Evolutionary conservation across 2,113 vertebrate genomes (phyloP).

Genomic region (Xyliphius kryptos): DNA sequence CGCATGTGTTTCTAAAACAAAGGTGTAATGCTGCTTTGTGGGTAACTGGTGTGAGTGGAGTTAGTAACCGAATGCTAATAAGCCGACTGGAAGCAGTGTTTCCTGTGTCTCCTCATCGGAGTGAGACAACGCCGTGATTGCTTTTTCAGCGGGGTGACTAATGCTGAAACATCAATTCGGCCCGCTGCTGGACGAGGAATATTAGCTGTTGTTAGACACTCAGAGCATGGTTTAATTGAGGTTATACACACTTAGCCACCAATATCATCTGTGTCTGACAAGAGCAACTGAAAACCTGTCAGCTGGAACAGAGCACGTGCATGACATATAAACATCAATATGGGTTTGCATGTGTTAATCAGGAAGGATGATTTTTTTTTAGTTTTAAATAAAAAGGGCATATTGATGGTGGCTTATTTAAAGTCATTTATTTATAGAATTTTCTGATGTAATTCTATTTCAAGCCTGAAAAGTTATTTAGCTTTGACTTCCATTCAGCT

Average conservation of each 20-base stretch:
- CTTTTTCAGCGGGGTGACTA: slow-evolving; percentile 61
- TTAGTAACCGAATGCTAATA: slow-evolving; percentile 44
- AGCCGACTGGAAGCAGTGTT: slow-evolving; percentile 37
- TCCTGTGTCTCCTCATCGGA: slow-evolving; percentile 42
- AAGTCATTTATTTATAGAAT: too few relatives aligned
- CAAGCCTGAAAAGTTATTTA: too few relatives aligned
- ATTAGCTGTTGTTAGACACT: slow-evolving; percentile 72
- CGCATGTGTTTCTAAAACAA: too few relatives aligned
- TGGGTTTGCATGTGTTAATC: too few relatives aligned
- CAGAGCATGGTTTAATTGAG: slow-evolving; percentile 67
- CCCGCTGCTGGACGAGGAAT: slow-evolving; percentile 60
- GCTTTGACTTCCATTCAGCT: too few relatives aligned
- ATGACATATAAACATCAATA: too few relatives aligned
- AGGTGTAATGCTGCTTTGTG: too few relatives aligned
- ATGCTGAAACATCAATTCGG: slow-evolving; percentile 67
- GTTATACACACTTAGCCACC: slow-evolving; percentile 63
- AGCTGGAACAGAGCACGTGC: slow-evolving; percentile 67
- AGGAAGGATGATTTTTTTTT: too few relatives aligned
- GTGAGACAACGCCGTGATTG: slow-evolving; percentile 64
- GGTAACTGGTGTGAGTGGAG: too few relatives aligned
- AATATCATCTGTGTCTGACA: slow-evolving; percentile 61
- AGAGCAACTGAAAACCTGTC: slow-evolving; percentile 58
- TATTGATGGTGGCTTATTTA: too few relatives aligned
- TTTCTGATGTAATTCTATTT: too few relatives aligned
- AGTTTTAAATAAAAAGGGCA: too few relatives aligned